These are phyloP conservation scores for Synanthedon vespiformis DNA, from an alignment of 2,888 invertebrate genomes.

Conservation along the genomic window DNA sequence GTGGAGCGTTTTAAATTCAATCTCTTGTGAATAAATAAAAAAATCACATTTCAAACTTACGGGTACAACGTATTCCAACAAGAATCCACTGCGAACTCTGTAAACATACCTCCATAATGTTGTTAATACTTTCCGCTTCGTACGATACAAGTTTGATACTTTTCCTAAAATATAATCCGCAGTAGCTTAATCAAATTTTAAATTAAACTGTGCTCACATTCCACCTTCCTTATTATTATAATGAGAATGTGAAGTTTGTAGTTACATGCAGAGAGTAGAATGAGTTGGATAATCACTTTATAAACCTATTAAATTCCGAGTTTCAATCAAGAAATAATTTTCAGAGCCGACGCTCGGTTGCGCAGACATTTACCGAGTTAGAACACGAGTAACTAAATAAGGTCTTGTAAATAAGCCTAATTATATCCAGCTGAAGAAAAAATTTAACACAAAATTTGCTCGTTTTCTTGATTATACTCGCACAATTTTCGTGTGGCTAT, in stretches of 20 bases:
- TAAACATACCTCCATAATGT: too few species aligned
- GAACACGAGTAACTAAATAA: not conserved
- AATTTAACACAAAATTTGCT: not conserved
- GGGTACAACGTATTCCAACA: too few species aligned
- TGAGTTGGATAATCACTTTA: slow-evolving; percentile 34
- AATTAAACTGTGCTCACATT: slow-evolving; percentile 9
- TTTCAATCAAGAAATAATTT: slow-evolving; percentile 18
- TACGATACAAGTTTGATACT: not conserved
- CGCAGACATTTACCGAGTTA: not conserved
- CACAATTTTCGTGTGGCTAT: not conserved
- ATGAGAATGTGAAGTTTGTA: slow-evolving; percentile 44
- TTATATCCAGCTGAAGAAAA: not conserved
- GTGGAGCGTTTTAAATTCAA: too few species aligned
- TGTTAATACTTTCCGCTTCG: too few species aligned
- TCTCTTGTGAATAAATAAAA: too few species aligned
- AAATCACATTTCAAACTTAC: too few species aligned
- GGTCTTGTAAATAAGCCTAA: not conserved
- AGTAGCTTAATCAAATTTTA: slow-evolving; percentile 1
- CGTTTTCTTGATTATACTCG: not conserved
- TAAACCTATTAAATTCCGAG: slow-evolving; percentile 20
- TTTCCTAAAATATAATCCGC: not conserved
- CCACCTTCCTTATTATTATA: slow-evolving; percentile 34
- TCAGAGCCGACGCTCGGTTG: slow-evolving; percentile 2
- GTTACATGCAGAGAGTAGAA: slow-evolving; percentile 26
- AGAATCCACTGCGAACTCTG: too few species aligned